Conservation (phyloP, 2,113 vertebrate genomes). For the Pyrgilauda ruficollis region DNA sequence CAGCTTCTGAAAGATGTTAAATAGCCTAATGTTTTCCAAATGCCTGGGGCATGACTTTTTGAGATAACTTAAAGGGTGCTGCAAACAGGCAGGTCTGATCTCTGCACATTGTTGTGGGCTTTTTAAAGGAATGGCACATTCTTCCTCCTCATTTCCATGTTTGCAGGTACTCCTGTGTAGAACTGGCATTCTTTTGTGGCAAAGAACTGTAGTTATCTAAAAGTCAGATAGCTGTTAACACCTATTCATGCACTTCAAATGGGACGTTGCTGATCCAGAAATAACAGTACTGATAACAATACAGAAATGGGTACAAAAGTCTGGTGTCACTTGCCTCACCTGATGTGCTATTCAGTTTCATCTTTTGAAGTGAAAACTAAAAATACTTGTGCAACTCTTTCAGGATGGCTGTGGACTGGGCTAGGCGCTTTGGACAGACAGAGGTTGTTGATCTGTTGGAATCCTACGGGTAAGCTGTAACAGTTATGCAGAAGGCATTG, state of each 20-base stretch:
- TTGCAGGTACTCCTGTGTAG: not conserved
- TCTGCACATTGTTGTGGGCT: accelerated
- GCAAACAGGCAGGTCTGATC: not conserved
- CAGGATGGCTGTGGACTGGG: constrained; percentile 94
- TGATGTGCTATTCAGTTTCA: accelerated
- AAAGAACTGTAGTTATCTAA: not conserved
- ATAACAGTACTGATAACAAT: not conserved
- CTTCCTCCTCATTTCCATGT: not conserved
- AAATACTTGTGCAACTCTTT: constrained; percentile 27
- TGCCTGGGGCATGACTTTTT: accelerated
- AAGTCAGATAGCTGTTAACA: not conserved
- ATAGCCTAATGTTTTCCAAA: not conserved
- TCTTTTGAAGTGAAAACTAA: not conserved
- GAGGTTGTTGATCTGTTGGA: constrained; percentile 88
- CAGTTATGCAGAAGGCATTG: not conserved
- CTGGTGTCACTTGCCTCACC: accelerated
- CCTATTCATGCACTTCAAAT: not conserved
- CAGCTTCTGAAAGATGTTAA: not conserved
- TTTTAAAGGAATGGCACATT: not conserved
- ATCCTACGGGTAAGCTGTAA: constrained; percentile 82
- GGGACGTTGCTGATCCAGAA: not conserved
- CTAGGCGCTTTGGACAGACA: constrained; percentile 83
- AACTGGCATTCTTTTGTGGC: not conserved
- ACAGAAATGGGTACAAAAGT: not conserved
- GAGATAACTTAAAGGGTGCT: not conserved